A percentile compares a stretch with the other conserved stretches of the same genome.
Evolutionary conservation across 30 jellyfish, hydroid and myxozoan genomes (phyloP).

Genomic region (Haliclystus octoradiatus): DNA sequence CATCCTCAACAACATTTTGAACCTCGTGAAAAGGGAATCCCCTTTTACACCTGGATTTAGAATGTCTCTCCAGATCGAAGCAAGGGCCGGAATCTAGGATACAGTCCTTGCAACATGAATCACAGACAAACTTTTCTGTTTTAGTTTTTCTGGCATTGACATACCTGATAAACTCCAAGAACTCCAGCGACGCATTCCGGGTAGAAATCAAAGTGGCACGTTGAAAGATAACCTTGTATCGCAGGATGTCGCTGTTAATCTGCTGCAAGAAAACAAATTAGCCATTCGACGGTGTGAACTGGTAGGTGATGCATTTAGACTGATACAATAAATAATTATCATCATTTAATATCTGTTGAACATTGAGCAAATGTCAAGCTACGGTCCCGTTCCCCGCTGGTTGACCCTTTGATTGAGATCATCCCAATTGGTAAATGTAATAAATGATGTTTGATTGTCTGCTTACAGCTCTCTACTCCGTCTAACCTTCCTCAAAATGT

Average conservation of each 20-base stretch:
- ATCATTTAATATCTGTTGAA: too few species aligned
- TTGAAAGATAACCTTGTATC: conserved; percentile 59
- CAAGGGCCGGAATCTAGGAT: too few species aligned
- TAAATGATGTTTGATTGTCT: too few species aligned
- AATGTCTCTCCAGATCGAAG: too few species aligned
- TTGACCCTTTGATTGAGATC: too few species aligned
- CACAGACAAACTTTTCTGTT: background rate
- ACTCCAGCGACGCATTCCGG: conserved; percentile 83
- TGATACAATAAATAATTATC: too few species aligned
- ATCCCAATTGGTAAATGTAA: too few species aligned
- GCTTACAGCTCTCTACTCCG: conserved; percentile 65
- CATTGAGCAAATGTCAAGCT: too few species aligned
- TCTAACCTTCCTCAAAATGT: conserved; percentile 82
- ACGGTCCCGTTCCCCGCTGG: too few species aligned
- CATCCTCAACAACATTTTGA: too few species aligned
- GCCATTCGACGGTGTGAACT: conserved; percentile 84
- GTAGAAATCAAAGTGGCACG: conserved; percentile 66
- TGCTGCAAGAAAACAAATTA: conserved; percentile 81
- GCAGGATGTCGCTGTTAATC: conserved; percentile 92
- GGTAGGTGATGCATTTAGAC: conserved; percentile 27
- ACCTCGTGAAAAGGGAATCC: too few species aligned
- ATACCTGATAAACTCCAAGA: conserved; percentile 84
- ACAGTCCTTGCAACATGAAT: background rate
- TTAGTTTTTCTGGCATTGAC: conserved; percentile 19
- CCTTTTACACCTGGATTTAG: too few species aligned